Evolutionary conservation across 2,113 vertebrate species (phyloP).

Genomic region (Epinephelus lanceolatus): DNA sequence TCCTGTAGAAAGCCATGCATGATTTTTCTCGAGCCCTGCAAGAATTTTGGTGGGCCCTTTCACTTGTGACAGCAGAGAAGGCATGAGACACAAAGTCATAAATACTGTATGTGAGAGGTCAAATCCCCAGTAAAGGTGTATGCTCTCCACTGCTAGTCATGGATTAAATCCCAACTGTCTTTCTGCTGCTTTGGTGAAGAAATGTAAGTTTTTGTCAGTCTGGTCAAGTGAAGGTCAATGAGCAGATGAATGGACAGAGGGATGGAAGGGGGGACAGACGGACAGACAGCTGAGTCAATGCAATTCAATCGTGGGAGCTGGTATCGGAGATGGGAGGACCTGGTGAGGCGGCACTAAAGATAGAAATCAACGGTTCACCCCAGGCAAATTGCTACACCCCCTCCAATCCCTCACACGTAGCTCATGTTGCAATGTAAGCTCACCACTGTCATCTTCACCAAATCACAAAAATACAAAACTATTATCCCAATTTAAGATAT

Average conservation of each 20-base stretch:
- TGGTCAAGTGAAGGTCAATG: neutral
- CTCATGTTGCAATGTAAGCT: constrained; percentile 60
- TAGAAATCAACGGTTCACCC: constrained; percentile 60
- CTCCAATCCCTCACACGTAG: constrained; percentile 20
- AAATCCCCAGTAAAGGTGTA: neutral
- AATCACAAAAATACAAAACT: neutral
- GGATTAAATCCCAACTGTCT: neutral
- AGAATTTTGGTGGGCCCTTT: neutral
- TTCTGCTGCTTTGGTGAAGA: constrained; percentile 10
- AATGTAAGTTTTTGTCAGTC: neutral
- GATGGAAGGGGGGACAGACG: constrained; percentile 17
- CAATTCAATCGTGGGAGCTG: constrained; percentile 80
- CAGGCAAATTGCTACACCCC: neutral
- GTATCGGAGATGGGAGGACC: constrained; percentile 56
- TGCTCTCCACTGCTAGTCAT: neutral
- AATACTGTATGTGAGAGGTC: neutral
- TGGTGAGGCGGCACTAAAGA: constrained; percentile 75
- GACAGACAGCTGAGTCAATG: constrained; percentile 82
- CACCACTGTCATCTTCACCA: neutral
- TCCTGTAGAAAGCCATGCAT: neutral
- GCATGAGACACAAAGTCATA: neutral
- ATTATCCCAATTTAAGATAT: neutral
- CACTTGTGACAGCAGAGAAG: neutral
- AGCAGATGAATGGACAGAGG: constrained; percentile 43
- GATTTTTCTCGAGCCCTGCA: neutral